A percentile compares a stretch with the other conserved stretches of the same genome.
Evolutionary conservation across 2,113 vertebrate genomes (phyloP).

Genomic region (Oreochromis tanganicae): DNA sequence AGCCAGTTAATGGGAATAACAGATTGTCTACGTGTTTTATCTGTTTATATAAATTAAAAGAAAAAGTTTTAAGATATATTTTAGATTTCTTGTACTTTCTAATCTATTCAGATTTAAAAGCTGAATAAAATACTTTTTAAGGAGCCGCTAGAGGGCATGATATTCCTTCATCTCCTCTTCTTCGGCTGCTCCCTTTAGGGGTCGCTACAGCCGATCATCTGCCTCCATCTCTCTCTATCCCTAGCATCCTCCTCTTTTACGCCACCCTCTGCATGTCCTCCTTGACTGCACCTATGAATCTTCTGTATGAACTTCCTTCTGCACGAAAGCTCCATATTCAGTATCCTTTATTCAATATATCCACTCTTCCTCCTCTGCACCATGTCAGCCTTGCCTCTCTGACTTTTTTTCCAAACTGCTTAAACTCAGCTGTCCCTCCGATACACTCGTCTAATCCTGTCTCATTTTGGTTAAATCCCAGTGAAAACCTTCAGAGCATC

Average conservation of each 20-base stretch:
- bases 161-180: background rate
- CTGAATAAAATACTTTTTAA: background rate
- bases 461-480: background rate
- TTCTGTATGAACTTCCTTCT: background rate
- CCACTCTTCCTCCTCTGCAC: background rate
- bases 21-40: background rate
- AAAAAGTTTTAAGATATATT: background rate
- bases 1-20: accelerated
- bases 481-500: background rate
- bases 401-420: background rate
- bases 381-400: background rate
- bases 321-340: background rate
- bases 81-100: background rate
- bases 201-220: background rate
- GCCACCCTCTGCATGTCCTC: background rate
- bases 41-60: background rate
- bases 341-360: background rate
- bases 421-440: background rate
- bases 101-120: background rate
- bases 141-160: background rate
- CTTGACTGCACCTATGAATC: background rate
- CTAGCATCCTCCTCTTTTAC: background rate
- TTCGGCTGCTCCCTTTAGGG: background rate
- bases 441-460: background rate
- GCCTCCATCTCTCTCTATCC: background rate